Conservation (phyloP, 2,797 vertebrate species). For the Coregonus suidteri region DNA sequence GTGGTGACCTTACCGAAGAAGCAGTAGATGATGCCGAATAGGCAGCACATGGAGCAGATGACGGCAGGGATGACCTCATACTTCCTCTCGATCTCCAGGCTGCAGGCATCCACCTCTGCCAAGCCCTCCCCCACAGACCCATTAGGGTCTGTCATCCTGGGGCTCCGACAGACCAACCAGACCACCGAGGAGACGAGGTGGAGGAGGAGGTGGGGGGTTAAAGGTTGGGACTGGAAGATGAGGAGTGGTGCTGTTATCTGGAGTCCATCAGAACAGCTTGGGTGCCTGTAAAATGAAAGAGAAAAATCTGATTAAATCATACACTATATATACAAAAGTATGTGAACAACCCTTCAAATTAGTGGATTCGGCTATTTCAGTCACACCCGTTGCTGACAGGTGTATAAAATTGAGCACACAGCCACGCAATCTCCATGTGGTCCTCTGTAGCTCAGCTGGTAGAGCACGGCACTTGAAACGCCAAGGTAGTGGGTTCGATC, state of each 20-base stretch:
- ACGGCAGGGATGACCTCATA: slow-evolving; percentile 82
- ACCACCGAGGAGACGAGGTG: slow-evolving; percentile 7
- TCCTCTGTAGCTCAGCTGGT: too few relatives aligned
- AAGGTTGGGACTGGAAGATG: slow-evolving; percentile 28
- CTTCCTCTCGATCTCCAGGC: slow-evolving; percentile 75
- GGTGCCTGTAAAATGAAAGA: slow-evolving; percentile 44
- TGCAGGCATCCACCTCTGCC: slow-evolving; percentile 71
- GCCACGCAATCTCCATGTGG: too few relatives aligned
- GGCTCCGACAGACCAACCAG: slow-evolving; percentile 17
- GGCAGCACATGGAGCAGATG: slow-evolving; percentile 86
- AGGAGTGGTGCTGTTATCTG: slow-evolving; percentile 53
- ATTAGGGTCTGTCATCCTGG: slow-evolving; percentile 72
- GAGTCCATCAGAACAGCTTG: slow-evolving; percentile 62
- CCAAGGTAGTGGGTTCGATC: too few relatives aligned
- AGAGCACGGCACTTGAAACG: too few relatives aligned
- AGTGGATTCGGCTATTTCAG: too few relatives aligned
- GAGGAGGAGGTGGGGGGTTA: slow-evolving; percentile 5
- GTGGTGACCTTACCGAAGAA: slow-evolving; percentile 83
- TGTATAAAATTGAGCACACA: too few relatives aligned
- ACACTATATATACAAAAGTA: too few relatives aligned
- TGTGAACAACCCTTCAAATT: too few relatives aligned
- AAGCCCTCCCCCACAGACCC: slow-evolving; percentile 47
- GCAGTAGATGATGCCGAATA: slow-evolving; percentile 89
- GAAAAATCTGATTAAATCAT: not conserved
- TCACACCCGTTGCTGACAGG: too few relatives aligned